Percentiles rank a stretch among this genome's conserved stretches.
phyloP scores from a whole-genome alignment of 1,140 invertebrate species.

The Sipha flava region DNA sequence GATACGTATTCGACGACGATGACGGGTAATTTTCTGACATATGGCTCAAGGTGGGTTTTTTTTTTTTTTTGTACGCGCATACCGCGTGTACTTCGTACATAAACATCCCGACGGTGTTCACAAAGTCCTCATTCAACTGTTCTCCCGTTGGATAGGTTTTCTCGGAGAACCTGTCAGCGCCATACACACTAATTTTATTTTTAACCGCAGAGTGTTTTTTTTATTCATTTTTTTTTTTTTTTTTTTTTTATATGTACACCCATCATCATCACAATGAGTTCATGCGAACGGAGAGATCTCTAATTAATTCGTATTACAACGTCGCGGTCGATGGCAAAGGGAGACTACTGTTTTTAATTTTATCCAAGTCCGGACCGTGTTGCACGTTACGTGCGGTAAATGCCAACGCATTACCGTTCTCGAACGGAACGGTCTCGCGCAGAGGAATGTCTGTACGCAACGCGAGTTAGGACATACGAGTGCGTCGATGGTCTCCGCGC shows the following conservation, averaged over 20 bases:
- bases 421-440: too few species aligned
- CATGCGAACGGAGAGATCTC: not conserved
- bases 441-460: too few species aligned
- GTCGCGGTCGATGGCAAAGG: not conserved
- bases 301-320: not conserved
- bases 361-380: too few species aligned
- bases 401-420: too few species aligned
- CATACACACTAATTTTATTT: not conserved
- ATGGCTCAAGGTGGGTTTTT: not conserved
- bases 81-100: too few species aligned
- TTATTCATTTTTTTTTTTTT: too few species aligned
- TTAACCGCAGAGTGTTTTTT: not conserved
- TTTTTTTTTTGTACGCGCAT: not conserved
- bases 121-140: not conserved
- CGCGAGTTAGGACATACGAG: too few species aligned
- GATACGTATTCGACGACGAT: not conserved
- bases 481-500: too few species aligned
- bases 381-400: too few species aligned
- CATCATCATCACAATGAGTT: not conserved
- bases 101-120: not conserved
- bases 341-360: not conserved
- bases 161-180: not conserved
- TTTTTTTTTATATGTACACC: too few species aligned
- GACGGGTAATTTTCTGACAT: slow-evolving; percentile 1
- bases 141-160: not conserved